These are phyloP conservation scores for Cichladusa arquata DNA, from an alignment of 2,113 vertebrate species.

Conservation along the genomic window DNA sequence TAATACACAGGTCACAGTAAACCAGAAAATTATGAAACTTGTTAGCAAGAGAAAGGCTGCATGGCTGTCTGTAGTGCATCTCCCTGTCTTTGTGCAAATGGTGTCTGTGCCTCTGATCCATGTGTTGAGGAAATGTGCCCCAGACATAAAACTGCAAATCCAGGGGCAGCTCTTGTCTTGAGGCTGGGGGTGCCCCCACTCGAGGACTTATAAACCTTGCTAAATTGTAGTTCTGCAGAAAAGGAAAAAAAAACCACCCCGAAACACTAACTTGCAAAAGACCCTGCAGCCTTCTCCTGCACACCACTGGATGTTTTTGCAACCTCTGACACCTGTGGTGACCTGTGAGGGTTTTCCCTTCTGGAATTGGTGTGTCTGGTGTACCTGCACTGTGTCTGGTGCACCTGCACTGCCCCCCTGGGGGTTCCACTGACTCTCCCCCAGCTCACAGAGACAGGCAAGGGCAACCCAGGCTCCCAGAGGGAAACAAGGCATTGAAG, in stretches of 20 bases:
- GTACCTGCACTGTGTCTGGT: background rate
- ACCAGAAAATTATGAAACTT: background rate
- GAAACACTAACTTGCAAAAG: background rate
- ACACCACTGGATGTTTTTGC: fast-evolving
- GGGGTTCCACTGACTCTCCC: background rate
- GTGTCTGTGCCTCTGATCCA: background rate
- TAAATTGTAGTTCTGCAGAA: background rate
- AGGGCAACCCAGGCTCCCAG: background rate
- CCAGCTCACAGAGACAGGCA: background rate
- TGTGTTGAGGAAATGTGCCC: background rate
- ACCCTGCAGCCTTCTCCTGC: background rate
- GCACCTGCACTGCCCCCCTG: fast-evolving
- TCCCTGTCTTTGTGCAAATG: background rate
- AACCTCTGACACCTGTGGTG: background rate
- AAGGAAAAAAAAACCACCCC: background rate
- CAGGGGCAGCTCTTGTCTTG: background rate
- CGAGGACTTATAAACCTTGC: background rate
- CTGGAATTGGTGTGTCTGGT: background rate
- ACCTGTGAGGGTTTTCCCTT: fast-evolving
- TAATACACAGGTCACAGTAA: background rate
- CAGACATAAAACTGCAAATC: background rate
- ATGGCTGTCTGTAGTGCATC: background rate
- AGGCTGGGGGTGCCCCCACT: background rate
- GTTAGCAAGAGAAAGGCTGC: background rate
- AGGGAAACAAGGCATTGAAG: background rate